phyloP scores from a whole-genome alignment of 2,888 invertebrate genomes.

The Pristionchus arcanus region DNA sequence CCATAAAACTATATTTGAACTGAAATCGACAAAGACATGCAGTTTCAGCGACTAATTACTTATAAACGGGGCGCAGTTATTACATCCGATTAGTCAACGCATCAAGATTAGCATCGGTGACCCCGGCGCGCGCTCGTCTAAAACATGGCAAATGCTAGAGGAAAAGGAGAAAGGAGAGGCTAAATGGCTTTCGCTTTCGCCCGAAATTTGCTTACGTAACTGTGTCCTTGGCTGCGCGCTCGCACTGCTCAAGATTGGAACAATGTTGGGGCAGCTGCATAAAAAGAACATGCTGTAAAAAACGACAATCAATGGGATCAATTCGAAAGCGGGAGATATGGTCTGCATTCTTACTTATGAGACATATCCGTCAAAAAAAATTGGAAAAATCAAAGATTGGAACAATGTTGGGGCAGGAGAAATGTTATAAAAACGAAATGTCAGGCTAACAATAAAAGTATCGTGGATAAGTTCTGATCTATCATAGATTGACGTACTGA shows the following conservation, averaged over 20 bases:
- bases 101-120: conserved; percentile 11
- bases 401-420: not conserved
- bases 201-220: conserved; percentile 39
- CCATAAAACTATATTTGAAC: not conserved
- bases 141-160: conserved; percentile 32
- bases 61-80: conserved; percentile 6
- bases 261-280: not conserved
- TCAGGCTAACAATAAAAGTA: not conserved
- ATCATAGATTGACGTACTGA: too few species aligned
- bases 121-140: conserved; percentile 53
- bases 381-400: too few species aligned
- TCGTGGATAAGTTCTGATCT: too few species aligned
- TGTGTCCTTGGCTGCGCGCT: not conserved
- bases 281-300: too few species aligned
- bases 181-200: conserved; percentile 39
- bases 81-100: not conserved
- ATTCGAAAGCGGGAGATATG: too few species aligned
- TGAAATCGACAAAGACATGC: too few species aligned
- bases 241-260: conserved; percentile 35
- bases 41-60: not conserved
- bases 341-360: too few species aligned
- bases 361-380: too few species aligned
- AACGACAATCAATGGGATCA: too few species aligned
- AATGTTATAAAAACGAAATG: not conserved
- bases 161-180: conserved; percentile 41